Evolutionary conservation across 2,797 vertebrate species (phyloP), one percentile per base, ranked within the genome.

Genomic region (Leptodactylus fallax): DNA sequence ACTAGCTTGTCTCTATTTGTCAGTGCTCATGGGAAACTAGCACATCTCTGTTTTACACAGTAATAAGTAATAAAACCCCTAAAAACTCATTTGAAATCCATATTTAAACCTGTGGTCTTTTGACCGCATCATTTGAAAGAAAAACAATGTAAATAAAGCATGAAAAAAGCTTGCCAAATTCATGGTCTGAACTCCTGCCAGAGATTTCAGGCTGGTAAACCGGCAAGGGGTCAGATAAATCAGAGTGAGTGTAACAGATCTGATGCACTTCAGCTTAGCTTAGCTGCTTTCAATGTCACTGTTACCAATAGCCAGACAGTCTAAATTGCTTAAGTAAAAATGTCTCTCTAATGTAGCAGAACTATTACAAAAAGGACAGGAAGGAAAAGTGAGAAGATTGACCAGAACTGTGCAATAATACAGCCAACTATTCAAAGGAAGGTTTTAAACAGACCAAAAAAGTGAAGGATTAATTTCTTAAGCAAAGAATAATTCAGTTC

Each of bases 171-270:
- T 84, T 90, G 88, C 87, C 90, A 93, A 90, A 93, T 85, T 89
- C 92, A 91, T 93, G 92, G 85, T 88, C 91, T 95, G 94, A 94
- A 94, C 85, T 84, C 17, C 2, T 92, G 91, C 94, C 93, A 94
- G 90, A 89, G 91, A 94, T 95, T 95, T 95, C 91, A 94, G 91
- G 90, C 91, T 93, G 87, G 90, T 87, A 90, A 93, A 93, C 87
- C 89, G 90, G 92, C 65, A 91, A 93, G 90, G 56, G 93, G 69
- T 85, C 90, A 91, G 90, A 92, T 91, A 92, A 92, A 94, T 92
- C 89, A 91, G 87, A 93, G 90, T 86, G 90, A 90, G 90, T 92
- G 90, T 93, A 93, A 92, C 90, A 93, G 91, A 92, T 87, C 90
- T 92, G 83, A 89, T 91, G 88, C 93, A 93, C 87, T 94, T 93